phyloP scores from a whole-genome alignment of 2,113 vertebrate species.

The Gymnogyps californianus region DNA sequence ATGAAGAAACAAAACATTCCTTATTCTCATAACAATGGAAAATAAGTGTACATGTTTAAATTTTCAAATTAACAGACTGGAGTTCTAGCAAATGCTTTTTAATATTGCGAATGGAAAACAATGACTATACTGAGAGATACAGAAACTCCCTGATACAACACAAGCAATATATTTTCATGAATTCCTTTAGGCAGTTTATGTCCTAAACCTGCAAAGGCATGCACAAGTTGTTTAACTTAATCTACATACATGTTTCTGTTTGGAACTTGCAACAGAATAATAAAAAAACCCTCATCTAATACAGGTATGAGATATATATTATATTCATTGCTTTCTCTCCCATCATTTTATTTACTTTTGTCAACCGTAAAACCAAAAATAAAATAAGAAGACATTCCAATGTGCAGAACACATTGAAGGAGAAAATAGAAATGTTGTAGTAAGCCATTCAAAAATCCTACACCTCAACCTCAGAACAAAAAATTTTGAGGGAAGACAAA shows the following conservation, averaged over 20 bases:
- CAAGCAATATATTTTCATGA: not conserved
- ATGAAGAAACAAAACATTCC: not conserved
- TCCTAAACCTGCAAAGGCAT: slow-evolving; percentile 14
- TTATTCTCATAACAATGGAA: not conserved
- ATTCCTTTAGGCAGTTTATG: slow-evolving; percentile 9
- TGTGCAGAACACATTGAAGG: not conserved
- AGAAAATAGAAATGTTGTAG: not conserved
- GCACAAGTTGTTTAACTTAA: not conserved
- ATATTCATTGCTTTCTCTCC: not conserved
- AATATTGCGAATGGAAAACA: not conserved
- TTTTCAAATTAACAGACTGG: not conserved
- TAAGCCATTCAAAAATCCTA: not conserved
- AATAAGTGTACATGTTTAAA: not conserved
- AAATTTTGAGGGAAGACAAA: not conserved
- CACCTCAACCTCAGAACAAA: not conserved
- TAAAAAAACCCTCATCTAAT: not conserved
- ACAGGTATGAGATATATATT: not conserved
- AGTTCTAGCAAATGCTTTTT: not conserved
- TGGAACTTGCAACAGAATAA: not conserved
- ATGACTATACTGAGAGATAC: not conserved
- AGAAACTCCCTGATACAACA: not conserved
- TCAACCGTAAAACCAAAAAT: not conserved
- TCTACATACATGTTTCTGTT: not conserved
- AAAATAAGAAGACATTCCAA: not conserved
- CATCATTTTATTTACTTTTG: not conserved